Conservation (phyloP, 2,888 invertebrate genomes). For the Linyphia triangularis region DNA sequence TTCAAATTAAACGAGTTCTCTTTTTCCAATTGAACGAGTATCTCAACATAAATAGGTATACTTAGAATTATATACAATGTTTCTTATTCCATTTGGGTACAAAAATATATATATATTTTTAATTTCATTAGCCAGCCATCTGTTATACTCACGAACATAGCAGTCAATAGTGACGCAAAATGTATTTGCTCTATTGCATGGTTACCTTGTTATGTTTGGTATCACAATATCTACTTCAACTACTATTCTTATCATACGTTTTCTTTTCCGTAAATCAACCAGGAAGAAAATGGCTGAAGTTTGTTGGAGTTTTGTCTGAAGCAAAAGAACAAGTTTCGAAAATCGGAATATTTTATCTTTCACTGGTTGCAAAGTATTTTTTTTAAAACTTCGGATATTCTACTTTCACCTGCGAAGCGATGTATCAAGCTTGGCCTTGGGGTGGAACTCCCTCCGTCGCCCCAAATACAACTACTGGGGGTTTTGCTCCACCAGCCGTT, state of each 20-base stretch:
- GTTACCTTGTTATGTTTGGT: too few relatives aligned
- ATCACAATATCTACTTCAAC: slow-evolving; percentile 17
- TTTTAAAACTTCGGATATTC: not conserved
- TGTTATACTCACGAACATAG: too few relatives aligned
- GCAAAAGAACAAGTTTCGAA: not conserved
- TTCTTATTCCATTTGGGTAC: too few relatives aligned
- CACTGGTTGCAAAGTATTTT: not conserved
- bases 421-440: slow-evolving; percentile 72
- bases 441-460: slow-evolving; percentile 49
- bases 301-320: slow-evolving; percentile 13
- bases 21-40: too few relatives aligned
- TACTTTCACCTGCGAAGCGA: not conserved
- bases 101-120: too few relatives aligned
- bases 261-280: not conserved
- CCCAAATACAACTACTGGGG: slow-evolving; percentile 23
- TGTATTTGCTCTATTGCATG: too few relatives aligned
- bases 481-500: slow-evolving; percentile 43
- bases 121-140: too few relatives aligned
- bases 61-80: too few relatives aligned
- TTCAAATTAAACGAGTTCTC: too few relatives aligned
- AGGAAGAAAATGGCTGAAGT: slow-evolving; percentile 36
- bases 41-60: too few relatives aligned
- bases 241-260: slow-evolving; percentile 37
- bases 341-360: not conserved
- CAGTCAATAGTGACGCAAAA: too few relatives aligned